These are phyloP conservation scores for Sorex araneus DNA, from an alignment of 2,113 vertebrate species.

Conservation along the genomic window DNA sequence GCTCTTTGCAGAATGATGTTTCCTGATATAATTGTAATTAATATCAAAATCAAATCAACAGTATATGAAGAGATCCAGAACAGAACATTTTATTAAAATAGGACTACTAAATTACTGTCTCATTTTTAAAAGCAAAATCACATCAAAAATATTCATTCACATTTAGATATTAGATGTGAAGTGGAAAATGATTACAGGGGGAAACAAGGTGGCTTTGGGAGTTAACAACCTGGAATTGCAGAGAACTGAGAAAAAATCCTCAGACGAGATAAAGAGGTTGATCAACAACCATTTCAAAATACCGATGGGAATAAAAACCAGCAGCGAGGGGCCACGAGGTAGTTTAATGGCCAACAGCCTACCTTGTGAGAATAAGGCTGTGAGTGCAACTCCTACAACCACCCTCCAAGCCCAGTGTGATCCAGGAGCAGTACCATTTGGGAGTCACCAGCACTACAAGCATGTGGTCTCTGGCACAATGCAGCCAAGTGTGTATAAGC, in stretches of 20 bases:
- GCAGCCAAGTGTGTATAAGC: too few relatives aligned
- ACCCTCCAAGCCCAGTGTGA: too few relatives aligned
- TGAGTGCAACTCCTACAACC: too few relatives aligned
- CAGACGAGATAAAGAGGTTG: constrained; percentile 10
- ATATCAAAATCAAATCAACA: neutral
- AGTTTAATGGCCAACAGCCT: too few relatives aligned
- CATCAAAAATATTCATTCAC: constrained; percentile 3
- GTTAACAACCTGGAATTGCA: constrained; percentile 20
- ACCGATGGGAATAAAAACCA: neutral
- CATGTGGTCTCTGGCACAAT: too few relatives aligned
- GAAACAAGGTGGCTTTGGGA: neutral
- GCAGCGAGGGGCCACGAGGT: too few relatives aligned
- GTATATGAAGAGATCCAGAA: neutral
- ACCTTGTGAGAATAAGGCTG: too few relatives aligned
- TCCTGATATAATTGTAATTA: neutral
- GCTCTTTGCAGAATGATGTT: neutral
- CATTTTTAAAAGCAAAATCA: neutral
- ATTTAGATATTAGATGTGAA: neutral
- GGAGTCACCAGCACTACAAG: too few relatives aligned
- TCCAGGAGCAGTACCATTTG: too few relatives aligned
- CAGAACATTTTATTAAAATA: constrained; percentile 37
- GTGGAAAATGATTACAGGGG: neutral
- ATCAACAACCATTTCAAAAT: neutral
- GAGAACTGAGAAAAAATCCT: neutral
- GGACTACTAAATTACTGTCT: neutral